These are phyloP conservation scores for Drosophila truncata DNA, from an alignment of 1,140 invertebrate species.

Conservation along the genomic window DNA sequence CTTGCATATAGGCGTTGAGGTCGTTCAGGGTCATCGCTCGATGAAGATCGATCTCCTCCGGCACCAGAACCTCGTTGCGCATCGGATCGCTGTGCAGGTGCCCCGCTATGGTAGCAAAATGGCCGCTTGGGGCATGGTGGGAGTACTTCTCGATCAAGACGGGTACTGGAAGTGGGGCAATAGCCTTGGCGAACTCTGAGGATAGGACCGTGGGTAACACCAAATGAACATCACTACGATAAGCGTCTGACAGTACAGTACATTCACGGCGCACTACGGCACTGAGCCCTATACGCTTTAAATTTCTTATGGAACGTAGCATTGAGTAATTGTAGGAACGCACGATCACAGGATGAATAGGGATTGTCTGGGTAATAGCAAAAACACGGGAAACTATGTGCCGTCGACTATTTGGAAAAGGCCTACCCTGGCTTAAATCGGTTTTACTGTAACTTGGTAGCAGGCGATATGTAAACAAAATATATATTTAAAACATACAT, in stretches of 20 bases:
- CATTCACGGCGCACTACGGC: background rate
- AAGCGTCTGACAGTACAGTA: background rate
- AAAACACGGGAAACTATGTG: background rate
- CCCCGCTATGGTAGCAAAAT: slow-evolving; percentile 10
- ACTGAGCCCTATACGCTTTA: slow-evolving; percentile 27
- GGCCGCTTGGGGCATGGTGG: slow-evolving; percentile 1
- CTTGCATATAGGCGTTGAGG: slow-evolving; percentile 14
- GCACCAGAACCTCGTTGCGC: background rate
- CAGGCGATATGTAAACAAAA: too few relatives aligned
- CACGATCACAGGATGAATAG: too few relatives aligned
- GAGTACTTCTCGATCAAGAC: slow-evolving; percentile 32
- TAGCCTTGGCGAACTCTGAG: slow-evolving; percentile 22
- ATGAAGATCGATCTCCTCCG: slow-evolving; percentile 32
- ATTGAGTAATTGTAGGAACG: slow-evolving; percentile 7
- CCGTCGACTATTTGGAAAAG: background rate
- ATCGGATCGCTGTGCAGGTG: slow-evolving; percentile 11
- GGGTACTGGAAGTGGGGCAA: slow-evolving; percentile 32
- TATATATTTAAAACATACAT: too few relatives aligned
- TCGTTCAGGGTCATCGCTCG: slow-evolving; percentile 28
- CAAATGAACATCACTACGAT: slow-evolving; percentile 16
- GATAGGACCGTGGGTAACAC: slow-evolving; percentile 18
- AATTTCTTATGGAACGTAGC: slow-evolving; percentile 45
- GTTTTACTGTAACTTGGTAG: background rate
- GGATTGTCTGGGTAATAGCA: background rate
- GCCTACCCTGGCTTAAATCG: slow-evolving; percentile 3